Percentiles rank a stretch among this genome's conserved stretches.
phyloP scores from a whole-genome alignment of 2,888 invertebrate genomes.

The Pimpla rufipes region DNA sequence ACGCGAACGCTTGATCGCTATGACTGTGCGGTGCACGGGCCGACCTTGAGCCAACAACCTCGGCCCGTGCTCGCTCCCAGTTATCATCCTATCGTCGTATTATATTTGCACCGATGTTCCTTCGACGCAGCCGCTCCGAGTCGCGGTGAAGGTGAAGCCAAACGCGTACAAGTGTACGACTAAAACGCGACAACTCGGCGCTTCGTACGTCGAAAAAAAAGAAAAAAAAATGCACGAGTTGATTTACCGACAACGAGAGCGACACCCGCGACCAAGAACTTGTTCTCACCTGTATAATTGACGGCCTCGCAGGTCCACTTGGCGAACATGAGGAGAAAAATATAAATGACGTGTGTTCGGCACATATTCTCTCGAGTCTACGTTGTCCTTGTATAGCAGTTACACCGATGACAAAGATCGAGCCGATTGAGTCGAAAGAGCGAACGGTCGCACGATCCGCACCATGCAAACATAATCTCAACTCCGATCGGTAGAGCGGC shows the following conservation, averaged over 20 bases:
- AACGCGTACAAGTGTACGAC: too few relatives aligned
- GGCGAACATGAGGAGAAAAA: constrained; percentile 33
- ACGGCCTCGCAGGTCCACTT: constrained; percentile 27
- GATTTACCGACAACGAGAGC: too few relatives aligned
- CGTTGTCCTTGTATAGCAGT: too few relatives aligned
- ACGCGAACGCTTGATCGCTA: constrained; percentile 42
- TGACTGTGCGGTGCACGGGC: too few relatives aligned
- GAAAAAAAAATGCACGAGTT: neutral
- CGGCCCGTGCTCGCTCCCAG: neutral
- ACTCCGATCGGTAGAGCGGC: constrained; percentile 27
- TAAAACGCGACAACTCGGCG: too few relatives aligned
- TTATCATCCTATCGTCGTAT: constrained; percentile 9
- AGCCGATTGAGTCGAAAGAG: constrained; percentile 37
- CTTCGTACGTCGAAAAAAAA: too few relatives aligned
- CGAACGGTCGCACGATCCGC: constrained; percentile 23
- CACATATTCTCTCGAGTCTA: constrained; percentile 19
- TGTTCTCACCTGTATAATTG: constrained; percentile 55
- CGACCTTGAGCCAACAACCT: constrained; percentile 57
- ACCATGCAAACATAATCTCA: neutral
- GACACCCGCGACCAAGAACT: too few relatives aligned
- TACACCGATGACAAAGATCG: constrained; percentile 32
- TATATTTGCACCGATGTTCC: neutral
- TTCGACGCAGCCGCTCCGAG: too few relatives aligned
- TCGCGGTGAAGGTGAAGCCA: neutral
- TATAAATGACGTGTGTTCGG: constrained; percentile 38